Base-by-base conservation (phyloP, 2,888 invertebrate species). In the Dascillus cervinus region DNA sequence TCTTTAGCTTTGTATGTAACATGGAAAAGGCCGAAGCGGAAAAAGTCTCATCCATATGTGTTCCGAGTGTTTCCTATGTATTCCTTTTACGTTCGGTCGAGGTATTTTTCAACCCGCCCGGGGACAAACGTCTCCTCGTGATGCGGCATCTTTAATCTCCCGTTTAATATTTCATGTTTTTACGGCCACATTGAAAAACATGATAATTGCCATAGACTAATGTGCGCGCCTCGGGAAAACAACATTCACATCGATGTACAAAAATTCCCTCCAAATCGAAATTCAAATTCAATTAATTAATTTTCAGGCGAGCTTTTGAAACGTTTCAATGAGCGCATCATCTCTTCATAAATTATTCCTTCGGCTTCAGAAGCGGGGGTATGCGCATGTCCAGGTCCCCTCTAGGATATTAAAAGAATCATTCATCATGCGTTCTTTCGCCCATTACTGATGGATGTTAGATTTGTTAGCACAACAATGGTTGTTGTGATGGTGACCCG, bases 141-240 rank as follows among this genome's bases (percentile, higher is more conserved):
- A 50, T 49, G 56, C 56, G 55, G 57, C 55, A 41, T 55, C 57
- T 58, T 58, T 60, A 58, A 58, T 60, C 58, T 58, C 48, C 44
- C 50, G 54, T 55, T 58, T 57, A 58, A 58, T 60, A 58, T 56
- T 57, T 60, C 57, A 57, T 52, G 51, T 55, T 56, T 58, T 57
- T 56, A 44, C 52, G 37, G 46, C 48, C 50, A 50, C 50, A 51
- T 47, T 56, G 54, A 53, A 56, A 56, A 58, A 58, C 55, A 55
- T 44, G 56, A 54, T 57, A 58, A 58, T 56, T 58, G 55, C 55
- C 51, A 49, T 52, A 52, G 50, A 54, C 55, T 56, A 55, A 56
- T 56, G 55, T 47, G 47, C 51, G 36, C 20, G 17, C 17, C 17
- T 6, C 17, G 8, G 4, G 8, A 17, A 8, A 17, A 4, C 5